Evolutionary conservation across 2,113 vertebrate species (phyloP).

Genomic region (Boulengeromyrus knoepffleri): DNA sequence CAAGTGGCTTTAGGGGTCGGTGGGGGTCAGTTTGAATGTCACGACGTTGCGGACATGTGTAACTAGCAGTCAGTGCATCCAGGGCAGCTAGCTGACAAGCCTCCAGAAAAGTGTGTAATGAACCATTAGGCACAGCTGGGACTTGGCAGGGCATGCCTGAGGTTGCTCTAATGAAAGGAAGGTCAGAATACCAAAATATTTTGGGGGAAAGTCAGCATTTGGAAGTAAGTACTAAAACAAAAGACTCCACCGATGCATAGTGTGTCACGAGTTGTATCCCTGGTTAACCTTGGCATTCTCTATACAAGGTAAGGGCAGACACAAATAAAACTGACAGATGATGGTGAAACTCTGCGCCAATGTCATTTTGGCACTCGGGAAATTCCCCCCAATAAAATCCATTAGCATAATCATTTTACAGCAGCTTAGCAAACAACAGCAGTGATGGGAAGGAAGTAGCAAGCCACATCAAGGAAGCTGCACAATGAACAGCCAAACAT

Average conservation of each 20-base stretch:
- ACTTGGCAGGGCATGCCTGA: conserved; percentile 49
- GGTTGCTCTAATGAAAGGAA: conserved; percentile 47
- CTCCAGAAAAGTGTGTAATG: conserved; percentile 58
- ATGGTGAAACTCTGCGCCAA: conserved; percentile 36
- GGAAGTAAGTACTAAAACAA: neutral
- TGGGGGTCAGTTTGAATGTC: conserved; percentile 31
- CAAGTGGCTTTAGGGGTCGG: conserved; percentile 22
- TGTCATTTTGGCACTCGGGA: conserved; percentile 6
- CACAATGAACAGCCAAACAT: conserved; percentile 55
- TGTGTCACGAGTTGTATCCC: neutral
- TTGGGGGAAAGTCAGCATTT: conserved; percentile 33
- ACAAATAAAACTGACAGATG: conserved; percentile 37
- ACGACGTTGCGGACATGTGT: conserved; percentile 31
- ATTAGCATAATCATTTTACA: neutral
- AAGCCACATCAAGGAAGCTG: conserved; percentile 50
- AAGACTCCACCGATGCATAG: neutral
- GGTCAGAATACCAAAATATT: conserved; percentile 47
- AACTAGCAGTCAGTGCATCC: conserved; percentile 48
- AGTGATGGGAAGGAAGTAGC: conserved; percentile 34
- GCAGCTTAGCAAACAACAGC: neutral
- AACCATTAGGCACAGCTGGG: conserved; percentile 65
- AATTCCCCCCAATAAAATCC: neutral
- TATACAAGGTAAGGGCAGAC: conserved; percentile 21
- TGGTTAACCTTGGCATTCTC: conserved; percentile 33
- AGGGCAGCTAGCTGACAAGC: conserved; percentile 51